phyloP scores from a whole-genome alignment of 2,797 vertebrate species.

The Anabas testudineus region DNA sequence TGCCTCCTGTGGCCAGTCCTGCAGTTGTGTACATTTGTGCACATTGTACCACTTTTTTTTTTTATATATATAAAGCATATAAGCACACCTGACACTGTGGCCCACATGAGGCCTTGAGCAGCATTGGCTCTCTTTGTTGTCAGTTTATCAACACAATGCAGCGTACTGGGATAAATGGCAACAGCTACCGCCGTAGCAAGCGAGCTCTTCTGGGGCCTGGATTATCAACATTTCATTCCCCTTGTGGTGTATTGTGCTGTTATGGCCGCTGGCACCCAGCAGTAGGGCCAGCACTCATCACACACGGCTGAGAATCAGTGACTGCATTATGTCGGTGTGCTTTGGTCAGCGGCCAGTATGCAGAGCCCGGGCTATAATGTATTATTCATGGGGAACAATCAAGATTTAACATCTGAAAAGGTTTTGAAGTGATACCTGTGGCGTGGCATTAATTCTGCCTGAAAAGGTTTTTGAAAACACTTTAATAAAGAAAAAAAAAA shows the following conservation, averaged over 20 bases:
- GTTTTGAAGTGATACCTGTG: slow-evolving; percentile 77
- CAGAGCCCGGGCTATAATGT: slow-evolving; percentile 64
- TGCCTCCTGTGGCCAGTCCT: background rate
- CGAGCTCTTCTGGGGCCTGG: slow-evolving; percentile 41
- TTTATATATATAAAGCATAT: background rate
- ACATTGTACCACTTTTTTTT: slow-evolving; percentile 4
- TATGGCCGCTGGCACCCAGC: slow-evolving; percentile 62
- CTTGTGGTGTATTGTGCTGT: slow-evolving; percentile 57
- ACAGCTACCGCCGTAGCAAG: slow-evolving; percentile 44
- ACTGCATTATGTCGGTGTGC: slow-evolving; percentile 65
- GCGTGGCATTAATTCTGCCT: slow-evolving; percentile 51
- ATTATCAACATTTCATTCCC: slow-evolving; percentile 68
- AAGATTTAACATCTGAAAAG: slow-evolving; percentile 77
- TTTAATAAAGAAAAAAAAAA: slow-evolving; percentile 9
- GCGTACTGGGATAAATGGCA: slow-evolving; percentile 52
- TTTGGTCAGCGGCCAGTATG: slow-evolving; percentile 73
- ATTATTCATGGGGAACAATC: slow-evolving; percentile 79
- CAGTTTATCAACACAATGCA: slow-evolving; percentile 65
- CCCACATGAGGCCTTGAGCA: slow-evolving; percentile 26
- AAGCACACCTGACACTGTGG: slow-evolving; percentile 12
- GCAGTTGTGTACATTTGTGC: slow-evolving; percentile 6
- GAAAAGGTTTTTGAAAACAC: slow-evolving; percentile 49
- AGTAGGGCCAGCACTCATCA: slow-evolving; percentile 56
- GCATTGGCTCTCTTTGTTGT: slow-evolving; percentile 47
- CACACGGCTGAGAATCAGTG: slow-evolving; percentile 60